A percentile compares a stretch with the other conserved stretches of the same genome.
Conservation (phyloP, 2,113 vertebrate genomes). For the Hiodon alosoides region DNA sequence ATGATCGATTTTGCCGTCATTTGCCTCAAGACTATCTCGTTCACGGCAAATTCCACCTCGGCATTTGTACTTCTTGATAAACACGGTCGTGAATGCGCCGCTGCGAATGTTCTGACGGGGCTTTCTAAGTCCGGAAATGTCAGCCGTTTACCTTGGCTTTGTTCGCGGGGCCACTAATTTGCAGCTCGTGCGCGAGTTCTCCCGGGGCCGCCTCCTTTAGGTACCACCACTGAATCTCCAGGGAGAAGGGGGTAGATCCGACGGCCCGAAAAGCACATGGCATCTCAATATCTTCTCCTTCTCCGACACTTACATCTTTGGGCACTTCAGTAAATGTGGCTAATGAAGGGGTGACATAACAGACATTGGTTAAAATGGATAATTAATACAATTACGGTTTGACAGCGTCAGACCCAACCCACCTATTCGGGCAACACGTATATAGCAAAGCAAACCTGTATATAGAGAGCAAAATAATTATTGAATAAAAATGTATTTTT, state of each 20-base stretch:
- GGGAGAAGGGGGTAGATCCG: conserved; percentile 80
- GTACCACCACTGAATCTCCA: conserved; percentile 98
- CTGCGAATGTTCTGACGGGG: not conserved
- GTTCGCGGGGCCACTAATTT: conserved; percentile 72
- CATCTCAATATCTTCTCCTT: conserved; percentile 95
- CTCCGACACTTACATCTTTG: conserved; percentile 84
- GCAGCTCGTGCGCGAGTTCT: conserved; percentile 76
- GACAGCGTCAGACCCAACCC: too few species aligned
- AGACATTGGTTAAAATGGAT: conserved; percentile 43
- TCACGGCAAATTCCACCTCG: too few species aligned
- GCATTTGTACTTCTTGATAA: not conserved
- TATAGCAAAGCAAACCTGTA: too few species aligned
- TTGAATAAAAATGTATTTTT: too few species aligned
- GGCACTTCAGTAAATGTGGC: conserved; percentile 91
- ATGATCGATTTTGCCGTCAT: not conserved
- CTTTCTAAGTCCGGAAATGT: not conserved
- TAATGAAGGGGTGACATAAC: conserved; percentile 56
- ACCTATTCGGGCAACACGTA: too few species aligned
- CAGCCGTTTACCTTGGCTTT: conserved; percentile 73
- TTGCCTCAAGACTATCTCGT: too few species aligned
- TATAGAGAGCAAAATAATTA: too few species aligned
- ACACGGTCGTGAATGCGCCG: not conserved
- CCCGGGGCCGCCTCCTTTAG: conserved; percentile 73
- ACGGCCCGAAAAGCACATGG: conserved; percentile 87
- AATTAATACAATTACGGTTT: not conserved